Base-by-base conservation (phyloP, 2,113 vertebrate genomes). In the Hiodon tergisus region DNA sequence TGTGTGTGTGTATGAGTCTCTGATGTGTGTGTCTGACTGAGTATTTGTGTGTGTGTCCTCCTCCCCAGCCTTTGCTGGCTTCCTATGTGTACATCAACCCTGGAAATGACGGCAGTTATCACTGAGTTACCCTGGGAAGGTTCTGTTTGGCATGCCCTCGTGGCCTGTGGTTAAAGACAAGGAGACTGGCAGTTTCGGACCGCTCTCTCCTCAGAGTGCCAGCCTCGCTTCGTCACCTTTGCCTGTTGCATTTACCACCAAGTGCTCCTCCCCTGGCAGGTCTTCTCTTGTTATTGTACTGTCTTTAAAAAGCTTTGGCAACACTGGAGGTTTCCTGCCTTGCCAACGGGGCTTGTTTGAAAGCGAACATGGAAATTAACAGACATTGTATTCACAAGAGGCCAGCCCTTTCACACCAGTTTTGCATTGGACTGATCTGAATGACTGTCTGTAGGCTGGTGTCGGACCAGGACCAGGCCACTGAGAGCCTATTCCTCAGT, bases 251-350 rank as follows among this genome's bases (percentile, higher is more conserved):
- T 17, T 13, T 65, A 65, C 62, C 47, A 65, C 31, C 7, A 10
- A 5, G 46, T 3, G 31, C 63, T 47, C 47, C 70, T n/a, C 6
- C 57, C 3, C 31, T n/a, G 46, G 46, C 70, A 58, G 8, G 50
- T 57, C 46, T 65, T 7, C 11, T 58, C 54, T 58, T 54, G 53
- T 63, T 66, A 55, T 55, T 54, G 61, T 58, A 67, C 51, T 31
- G 63, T 58, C n/a, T 48, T 7, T 3, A 62, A 72, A 31, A 85
- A 84, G 84, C 86, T 91, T 90, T 90, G 88, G 90, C 90, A 91
- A 87, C 77, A 77, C 71, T 79, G 77, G 76, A 79, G 69, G 51
- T 59, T 74, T 78, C 77, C 68, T 69, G 83, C 74, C 81, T 82
- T 78, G 82, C 82, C 78, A 81, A 70, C 13, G 60, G 81, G 83